Base-by-base conservation (phyloP, 2,888 invertebrate genomes). In the Hemithea aestivaria region DNA sequence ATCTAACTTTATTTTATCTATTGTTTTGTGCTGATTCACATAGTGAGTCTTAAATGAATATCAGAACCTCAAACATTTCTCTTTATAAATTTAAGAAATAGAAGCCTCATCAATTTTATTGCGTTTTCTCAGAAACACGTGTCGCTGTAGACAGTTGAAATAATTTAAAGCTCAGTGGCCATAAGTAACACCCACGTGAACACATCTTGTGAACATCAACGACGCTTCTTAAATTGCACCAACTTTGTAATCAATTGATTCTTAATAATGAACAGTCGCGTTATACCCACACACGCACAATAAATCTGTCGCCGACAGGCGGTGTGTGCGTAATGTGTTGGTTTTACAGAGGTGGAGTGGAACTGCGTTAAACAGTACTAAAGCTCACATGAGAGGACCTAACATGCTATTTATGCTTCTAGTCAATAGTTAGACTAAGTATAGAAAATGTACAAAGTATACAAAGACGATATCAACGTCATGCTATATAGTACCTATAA, bases 271-370 rank as follows among this genome's bases (percentile, higher is more conserved):
- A 36, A 8, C 37, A 38, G 35, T 35, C 7, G 27, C 28, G 25
- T 31, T 37, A 40, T 31, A 29, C 53, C 55, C 51, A 58, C 60
- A 48, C 43, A 36, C 12, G 9, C 21, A 20, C 26, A 57, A 73
- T 74, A 76, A 75, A 81, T 75, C 72, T 71, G 69, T 77, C 73
- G 64, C 56, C 45, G 53, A 50, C 51, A 56, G 60, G 55, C 53
- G 62, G 51, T 31, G 27, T 31, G 35, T 22, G 58, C 48, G 56
- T 62, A 62, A 70, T 69, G 64, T 74, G 73, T 67, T 66, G 55
- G 59, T 58, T 58, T 62, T 47, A 56, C 39, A 5, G 6, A 39
- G 22, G 3, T 39, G 6, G 23, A 20, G 6, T 20, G 16, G 26
- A n/a, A n/a, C 22, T 20, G 24, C 4, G 6, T 10, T 1, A 16